Conservation (phyloP, 2,113 vertebrate species). For the Mastomys coucha region DNA sequence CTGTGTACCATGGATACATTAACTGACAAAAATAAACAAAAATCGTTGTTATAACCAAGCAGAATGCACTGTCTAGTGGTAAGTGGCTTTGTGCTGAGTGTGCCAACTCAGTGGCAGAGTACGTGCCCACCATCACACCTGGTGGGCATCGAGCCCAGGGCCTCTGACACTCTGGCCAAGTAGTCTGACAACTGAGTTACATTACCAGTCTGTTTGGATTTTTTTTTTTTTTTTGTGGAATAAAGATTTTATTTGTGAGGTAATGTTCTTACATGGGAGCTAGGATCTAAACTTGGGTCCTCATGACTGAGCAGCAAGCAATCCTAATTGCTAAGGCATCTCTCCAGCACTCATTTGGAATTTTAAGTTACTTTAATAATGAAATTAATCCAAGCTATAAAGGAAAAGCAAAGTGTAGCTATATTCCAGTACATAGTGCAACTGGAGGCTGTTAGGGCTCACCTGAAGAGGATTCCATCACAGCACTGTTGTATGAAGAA, state of each 20-base stretch:
- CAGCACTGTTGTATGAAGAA: constrained; percentile 92
- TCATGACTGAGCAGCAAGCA: not conserved
- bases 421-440: not conserved
- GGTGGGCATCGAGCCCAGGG: not conserved
- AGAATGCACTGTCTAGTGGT: constrained; percentile 47
- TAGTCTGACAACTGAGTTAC: not conserved
- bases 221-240: not conserved
- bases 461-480: constrained; percentile 94
- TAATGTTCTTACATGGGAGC: not conserved
- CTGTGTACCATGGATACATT: constrained; percentile 85
- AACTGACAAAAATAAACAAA: constrained; percentile 82
- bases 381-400: too few relatives aligned
- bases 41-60: constrained; percentile 58
- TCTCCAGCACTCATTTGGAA: not conserved
- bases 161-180: not conserved
- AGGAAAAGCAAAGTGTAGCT: constrained; percentile 42
- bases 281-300: not conserved
- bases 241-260: too few relatives aligned
- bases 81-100: not conserved
- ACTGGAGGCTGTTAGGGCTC: constrained; percentile 47
- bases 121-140: not conserved
- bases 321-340: not conserved
- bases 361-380: not conserved
- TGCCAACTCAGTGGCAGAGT: not conserved
- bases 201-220: not conserved